These are phyloP conservation scores for Loxodonta africana DNA, from an alignment of 2,113 vertebrate species.

Conservation along the genomic window DNA sequence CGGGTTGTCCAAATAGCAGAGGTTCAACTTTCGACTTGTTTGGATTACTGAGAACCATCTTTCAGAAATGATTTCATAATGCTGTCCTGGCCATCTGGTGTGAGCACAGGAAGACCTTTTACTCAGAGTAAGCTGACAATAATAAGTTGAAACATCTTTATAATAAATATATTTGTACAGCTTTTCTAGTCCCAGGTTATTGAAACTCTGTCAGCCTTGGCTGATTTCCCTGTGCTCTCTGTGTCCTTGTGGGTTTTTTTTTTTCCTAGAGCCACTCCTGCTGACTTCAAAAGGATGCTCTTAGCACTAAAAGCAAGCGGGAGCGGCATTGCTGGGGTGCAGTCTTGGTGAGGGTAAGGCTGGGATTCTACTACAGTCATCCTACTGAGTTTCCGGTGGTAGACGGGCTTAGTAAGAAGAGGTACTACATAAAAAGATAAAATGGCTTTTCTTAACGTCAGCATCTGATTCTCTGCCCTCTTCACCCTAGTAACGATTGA, in stretches of 20 bases:
- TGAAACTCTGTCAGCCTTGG: conserved; percentile 80
- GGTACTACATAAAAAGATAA: conserved; percentile 14
- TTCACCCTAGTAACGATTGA: background rate
- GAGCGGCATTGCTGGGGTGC: background rate
- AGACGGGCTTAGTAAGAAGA: conserved; percentile 10
- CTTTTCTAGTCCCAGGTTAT: conserved; percentile 76
- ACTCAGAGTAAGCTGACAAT: conserved; percentile 76
- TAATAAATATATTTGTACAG: conserved; percentile 83
- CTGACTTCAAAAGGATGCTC: conserved; percentile 66
- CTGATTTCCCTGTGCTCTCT: conserved; percentile 73
- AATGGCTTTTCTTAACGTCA: conserved; percentile 40
- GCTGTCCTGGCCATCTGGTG: conserved; percentile 63
- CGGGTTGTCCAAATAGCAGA: conserved; percentile 58
- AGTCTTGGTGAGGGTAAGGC: background rate
- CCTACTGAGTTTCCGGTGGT: background rate
- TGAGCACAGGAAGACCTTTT: conserved; percentile 71
- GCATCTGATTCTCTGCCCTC: conserved; percentile 52
- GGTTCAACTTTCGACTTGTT: conserved; percentile 63
- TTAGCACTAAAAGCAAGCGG: conserved; percentile 8
- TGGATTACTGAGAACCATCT: conserved; percentile 60
- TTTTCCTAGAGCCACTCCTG: conserved; percentile 13
- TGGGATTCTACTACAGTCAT: background rate
- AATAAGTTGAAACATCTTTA: conserved; percentile 79
- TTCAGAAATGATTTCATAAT: conserved; percentile 73
- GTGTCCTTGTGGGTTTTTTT: conserved; percentile 53